Evolutionary conservation across 1,140 invertebrate genomes (phyloP), one percentile per base, ranked within the genome.

Genomic region (Leptopilina boulardi): DNA sequence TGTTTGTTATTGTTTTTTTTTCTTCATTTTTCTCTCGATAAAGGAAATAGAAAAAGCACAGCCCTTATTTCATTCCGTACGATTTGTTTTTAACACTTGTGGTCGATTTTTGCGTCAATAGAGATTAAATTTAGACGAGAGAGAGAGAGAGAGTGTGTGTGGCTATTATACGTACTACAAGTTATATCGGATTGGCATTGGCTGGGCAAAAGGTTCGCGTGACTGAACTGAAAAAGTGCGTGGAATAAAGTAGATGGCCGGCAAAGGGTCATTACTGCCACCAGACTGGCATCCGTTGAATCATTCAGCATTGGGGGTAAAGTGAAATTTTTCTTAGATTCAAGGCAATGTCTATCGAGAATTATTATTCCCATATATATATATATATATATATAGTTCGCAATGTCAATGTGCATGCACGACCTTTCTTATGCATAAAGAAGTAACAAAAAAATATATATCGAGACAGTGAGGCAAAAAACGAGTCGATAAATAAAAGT

Each of bases 231-330:
- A n/a, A 30, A 66, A 66, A 23, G 59, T 66, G 59, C 59, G 59
- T 66, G 59, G 59, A 66, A 66, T 66, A 66, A 66, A 66, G 23
- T 66, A 66, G 56, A 66, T 66, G 10, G 23, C 59, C 26, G 26
- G 59, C 59, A 30, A 66, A 66, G 59, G 23, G 59, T 66, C 26
- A 66, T 66, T 66, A 66, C 59, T 30, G 59, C 59, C 59, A 66
- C 59, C 59, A 66, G 26, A n/a, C 59, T 30, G 59, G 26, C 59
- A 30, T n/a, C 15, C 59, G 59, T 34, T 66, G 59, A 66, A 66
- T 66, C 59, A 66, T 66, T 66, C 23, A 66, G 26, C 26, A 66
- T 66, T 15, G 13, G 21, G 59, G 23, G 6, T n/a, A 66, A 34
- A 66, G 23, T 34, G 26, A 66, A n/a, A 30, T 66, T 66, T 66